Evolutionary conservation across 2,113 vertebrate species (phyloP), one percentile per base, ranked within the genome.

Genomic region (Laterallus jamaicensis): DNA sequence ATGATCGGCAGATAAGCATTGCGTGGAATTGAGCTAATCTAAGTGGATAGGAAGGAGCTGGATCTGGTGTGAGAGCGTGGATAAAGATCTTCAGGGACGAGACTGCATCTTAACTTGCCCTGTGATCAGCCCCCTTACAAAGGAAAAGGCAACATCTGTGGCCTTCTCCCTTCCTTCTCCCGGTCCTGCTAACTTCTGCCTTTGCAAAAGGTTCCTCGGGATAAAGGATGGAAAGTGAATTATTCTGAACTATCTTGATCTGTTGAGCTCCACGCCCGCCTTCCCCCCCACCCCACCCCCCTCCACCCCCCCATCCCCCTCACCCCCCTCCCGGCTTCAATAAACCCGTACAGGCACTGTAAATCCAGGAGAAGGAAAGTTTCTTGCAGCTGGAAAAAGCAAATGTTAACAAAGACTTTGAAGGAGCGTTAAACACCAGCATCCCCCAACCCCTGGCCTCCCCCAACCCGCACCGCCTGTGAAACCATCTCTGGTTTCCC

Each of bases 341-440:
- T 76, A 95, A 96, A 68, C 67, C 76, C 71, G 66, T 74, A 58
- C 75, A 75, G 86, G 47, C 73, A 39, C 91, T 93, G 55, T 56
- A 96, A 96, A 95, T 91, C 83, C 89, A 60, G 82, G 90, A 90
- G 83, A 86, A 96, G 80, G 59, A 97, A 98, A 98, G 96, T 98
- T 98, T 98, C 93, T 96, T 88, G 94, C 95, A 96, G 73, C 94
- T 97, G 96, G 75, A 92, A 96, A 96, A 96, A 60, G 12, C 91
- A 82, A 89, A 89, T 22, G 32, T 66, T 68, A 79, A 82, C 52
- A 80, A 55, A 37, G 70, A 63, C 50, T 85, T 76, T 29, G 37
- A 62, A 71, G 42, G 80, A 78, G n/a, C 8, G 3, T 29, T 66
- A 32, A 66, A 49, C 18, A 12, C n/a, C 56, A 69, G 42, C 79